Evolutionary conservation across 2,797 vertebrate genomes (phyloP).

Genomic region (Monodelphis domestica): DNA sequence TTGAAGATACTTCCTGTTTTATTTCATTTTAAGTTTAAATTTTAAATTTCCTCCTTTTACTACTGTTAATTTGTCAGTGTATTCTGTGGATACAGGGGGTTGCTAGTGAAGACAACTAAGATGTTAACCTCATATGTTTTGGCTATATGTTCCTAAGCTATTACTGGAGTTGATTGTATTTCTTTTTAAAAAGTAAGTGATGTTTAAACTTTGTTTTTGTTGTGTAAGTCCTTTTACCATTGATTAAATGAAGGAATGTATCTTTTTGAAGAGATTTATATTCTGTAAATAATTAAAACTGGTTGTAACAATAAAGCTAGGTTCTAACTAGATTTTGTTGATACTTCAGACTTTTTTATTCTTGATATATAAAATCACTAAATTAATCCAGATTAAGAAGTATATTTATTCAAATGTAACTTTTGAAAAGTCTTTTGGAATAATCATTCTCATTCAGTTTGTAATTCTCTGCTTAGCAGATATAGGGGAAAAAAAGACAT

Average conservation of each 20-base stretch:
- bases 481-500: not conserved
- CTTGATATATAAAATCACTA: not conserved
- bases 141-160: conserved; percentile 79
- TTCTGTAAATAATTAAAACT: conserved; percentile 88
- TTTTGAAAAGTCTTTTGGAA: conserved; percentile 18
- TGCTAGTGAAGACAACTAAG: conserved; percentile 69
- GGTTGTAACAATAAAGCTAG: conserved; percentile 87
- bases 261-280: conserved; percentile 88
- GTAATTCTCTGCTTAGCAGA: conserved; percentile 18
- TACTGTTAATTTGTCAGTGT: conserved; percentile 78
- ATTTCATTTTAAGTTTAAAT: conserved; percentile 68
- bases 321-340: conserved; percentile 81
- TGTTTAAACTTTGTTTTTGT: conserved; percentile 80
- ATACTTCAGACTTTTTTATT: not conserved
- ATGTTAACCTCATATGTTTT: conserved; percentile 73
- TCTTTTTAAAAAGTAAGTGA: conserved; percentile 82
- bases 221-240: conserved; percentile 85
- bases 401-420: not conserved
- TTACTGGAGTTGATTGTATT: conserved; percentile 80
- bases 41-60: conserved; percentile 78
- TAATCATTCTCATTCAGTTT: conserved; percentile 8
- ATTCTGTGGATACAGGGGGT: conserved; percentile 79
- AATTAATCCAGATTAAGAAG: too few species aligned
- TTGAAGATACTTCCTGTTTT: conserved; percentile 76
- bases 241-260: conserved; percentile 87